phyloP scores from a whole-genome alignment of 1,140 invertebrate species.

The Procambarus clarkii region DNA sequence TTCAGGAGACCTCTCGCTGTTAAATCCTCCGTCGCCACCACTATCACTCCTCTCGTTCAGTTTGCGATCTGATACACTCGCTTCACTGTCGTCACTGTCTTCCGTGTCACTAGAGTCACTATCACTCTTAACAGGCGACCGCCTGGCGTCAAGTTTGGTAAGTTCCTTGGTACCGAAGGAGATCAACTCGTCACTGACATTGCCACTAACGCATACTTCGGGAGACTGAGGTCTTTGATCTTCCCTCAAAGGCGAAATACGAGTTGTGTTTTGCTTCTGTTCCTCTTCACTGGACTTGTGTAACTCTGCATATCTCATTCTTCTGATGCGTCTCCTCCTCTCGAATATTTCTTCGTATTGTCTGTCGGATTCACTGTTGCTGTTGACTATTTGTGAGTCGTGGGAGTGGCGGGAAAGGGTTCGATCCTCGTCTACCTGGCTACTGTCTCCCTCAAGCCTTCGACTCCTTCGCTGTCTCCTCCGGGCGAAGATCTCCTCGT shows the following conservation, averaged over 20 bases:
- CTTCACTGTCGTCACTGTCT: neutral
- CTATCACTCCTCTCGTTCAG: neutral
- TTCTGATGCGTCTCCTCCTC: conserved; percentile 6
- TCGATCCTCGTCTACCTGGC: conserved; percentile 24
- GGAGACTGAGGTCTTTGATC: neutral
- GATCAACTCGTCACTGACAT: too few species aligned
- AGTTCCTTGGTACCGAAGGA: neutral
- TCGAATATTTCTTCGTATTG: conserved; percentile 21
- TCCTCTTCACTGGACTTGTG: neutral
- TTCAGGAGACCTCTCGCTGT: neutral
- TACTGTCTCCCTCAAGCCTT: conserved; percentile 26
- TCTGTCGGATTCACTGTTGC: neutral
- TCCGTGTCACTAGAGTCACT: neutral
- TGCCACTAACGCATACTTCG: neutral
- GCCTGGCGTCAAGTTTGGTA: neutral
- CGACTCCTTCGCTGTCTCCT: conserved; percentile 15
- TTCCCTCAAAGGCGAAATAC: neutral
- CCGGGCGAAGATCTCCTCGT: conserved; percentile 27
- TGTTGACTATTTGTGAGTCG: neutral
- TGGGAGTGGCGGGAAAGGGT: neutral
- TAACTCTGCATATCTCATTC: neutral
- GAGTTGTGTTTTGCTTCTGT: neutral
- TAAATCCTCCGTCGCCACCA: neutral
- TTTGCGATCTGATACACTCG: neutral
- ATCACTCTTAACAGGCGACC: neutral